phyloP scores from a whole-genome alignment of 2,113 vertebrate genomes.

The Hemiprocne comata region DNA sequence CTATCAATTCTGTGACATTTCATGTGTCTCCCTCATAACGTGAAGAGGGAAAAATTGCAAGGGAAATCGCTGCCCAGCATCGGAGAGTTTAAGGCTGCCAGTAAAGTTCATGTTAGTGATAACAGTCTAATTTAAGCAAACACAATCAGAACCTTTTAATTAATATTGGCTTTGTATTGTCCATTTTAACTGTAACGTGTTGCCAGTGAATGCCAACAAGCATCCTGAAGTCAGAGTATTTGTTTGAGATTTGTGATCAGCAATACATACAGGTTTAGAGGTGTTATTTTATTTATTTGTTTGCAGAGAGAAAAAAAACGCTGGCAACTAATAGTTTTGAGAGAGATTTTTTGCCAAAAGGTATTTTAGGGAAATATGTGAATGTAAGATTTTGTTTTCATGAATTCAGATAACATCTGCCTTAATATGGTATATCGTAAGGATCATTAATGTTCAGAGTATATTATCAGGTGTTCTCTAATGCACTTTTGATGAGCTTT shows the following conservation, averaged over 20 bases:
- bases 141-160: background rate
- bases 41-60: background rate
- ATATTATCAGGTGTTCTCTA: slow-evolving; percentile 76
- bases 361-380: slow-evolving; percentile 8
- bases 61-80: background rate
- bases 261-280: background rate
- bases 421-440: slow-evolving; percentile 64
- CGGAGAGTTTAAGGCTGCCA: background rate
- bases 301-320: background rate
- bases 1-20: background rate
- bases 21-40: background rate
- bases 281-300: background rate
- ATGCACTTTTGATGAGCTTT: slow-evolving; percentile 76
- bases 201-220: background rate
- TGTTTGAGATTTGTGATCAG: background rate
- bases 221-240: background rate
- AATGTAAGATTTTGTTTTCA: slow-evolving; percentile 36
- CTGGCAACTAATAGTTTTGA: background rate
- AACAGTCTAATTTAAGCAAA: background rate
- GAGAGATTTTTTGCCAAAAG: background rate
- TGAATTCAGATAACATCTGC: slow-evolving; percentile 60
- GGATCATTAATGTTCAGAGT: slow-evolving; percentile 72
- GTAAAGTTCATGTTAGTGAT: background rate
- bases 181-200: background rate
- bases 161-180: background rate